Evolutionary conservation across 2,888 invertebrate species (phyloP).

Genomic region (Acanthosoma haemorrhoidale): DNA sequence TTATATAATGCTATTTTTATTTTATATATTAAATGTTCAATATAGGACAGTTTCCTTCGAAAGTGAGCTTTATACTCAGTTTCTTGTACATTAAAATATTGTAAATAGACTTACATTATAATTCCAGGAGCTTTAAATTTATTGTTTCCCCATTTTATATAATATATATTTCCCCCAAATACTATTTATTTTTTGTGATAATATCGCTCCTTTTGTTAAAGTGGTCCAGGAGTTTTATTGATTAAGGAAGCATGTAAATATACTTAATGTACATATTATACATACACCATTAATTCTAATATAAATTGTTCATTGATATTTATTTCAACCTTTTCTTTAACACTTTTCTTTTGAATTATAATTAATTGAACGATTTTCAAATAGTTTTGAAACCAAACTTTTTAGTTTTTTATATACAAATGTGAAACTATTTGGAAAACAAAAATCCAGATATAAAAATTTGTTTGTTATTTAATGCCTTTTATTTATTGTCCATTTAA

Average conservation of each 20-base stretch:
- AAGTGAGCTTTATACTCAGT: constrained; percentile 9
- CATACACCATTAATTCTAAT: constrained; percentile 5
- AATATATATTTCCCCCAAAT: neutral
- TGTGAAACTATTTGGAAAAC: no score
- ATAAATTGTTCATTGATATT: neutral
- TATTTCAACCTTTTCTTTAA: neutral
- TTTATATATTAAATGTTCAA: constrained; percentile 26
- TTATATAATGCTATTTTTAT: constrained; percentile 27
- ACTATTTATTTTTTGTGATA: constrained; percentile 11
- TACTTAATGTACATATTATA: constrained; percentile 11
- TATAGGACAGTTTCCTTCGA: constrained; percentile 1
- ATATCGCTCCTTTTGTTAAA: neutral
- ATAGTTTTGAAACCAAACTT: no score
- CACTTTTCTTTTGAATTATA: no score
- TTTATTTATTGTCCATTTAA: no score
- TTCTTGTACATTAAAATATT: constrained; percentile 18
- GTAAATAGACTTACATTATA: constrained; percentile 23
- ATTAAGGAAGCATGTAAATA: constrained; percentile 1
- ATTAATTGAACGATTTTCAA: no score
- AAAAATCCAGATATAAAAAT: no score
- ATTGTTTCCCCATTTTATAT: constrained; percentile 21
- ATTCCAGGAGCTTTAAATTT: constrained; percentile 28
- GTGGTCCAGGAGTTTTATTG: neutral
- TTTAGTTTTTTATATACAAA: no score
- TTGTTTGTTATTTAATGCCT: no score